These are phyloP conservation scores for Mus musculus DNA, from an alignment of 2,113 vertebrate species.

Conservation along the genomic window DNA sequence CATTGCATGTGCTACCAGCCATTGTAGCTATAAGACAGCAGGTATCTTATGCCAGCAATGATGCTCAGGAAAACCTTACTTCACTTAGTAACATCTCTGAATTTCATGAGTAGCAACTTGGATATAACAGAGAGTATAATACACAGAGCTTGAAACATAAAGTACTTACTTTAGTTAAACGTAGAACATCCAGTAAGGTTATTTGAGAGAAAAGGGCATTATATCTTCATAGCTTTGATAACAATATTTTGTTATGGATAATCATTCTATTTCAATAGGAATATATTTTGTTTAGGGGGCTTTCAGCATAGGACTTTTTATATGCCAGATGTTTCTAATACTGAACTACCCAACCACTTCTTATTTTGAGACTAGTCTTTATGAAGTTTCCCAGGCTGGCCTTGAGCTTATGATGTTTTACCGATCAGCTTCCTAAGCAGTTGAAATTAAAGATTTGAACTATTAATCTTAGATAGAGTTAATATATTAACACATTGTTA, in stretches of 20 bases:
- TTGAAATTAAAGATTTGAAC: too few relatives aligned
- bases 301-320: not conserved
- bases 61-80: not conserved
- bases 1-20: not conserved
- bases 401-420: not conserved
- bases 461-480: too few relatives aligned
- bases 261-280: not conserved
- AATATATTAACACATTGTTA: not conserved
- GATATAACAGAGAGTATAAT: not conserved
- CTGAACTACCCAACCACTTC: not conserved
- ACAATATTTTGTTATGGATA: not conserved
- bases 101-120: not conserved
- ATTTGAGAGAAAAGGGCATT: not conserved
- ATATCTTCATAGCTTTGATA: not conserved
- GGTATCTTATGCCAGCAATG: accelerated
- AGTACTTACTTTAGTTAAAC: not conserved
- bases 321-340: not conserved
- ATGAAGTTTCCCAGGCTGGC: not conserved
- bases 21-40: not conserved
- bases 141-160: not conserved
- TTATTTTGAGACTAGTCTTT: not conserved
- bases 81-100: not conserved
- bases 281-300: too few relatives aligned
- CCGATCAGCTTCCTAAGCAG: not conserved
- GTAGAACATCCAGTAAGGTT: not conserved